A percentile compares a stretch with the other conserved stretches of the same genome.
phyloP scores from a whole-genome alignment of 2,888 invertebrate species.

The Tuta absoluta region DNA sequence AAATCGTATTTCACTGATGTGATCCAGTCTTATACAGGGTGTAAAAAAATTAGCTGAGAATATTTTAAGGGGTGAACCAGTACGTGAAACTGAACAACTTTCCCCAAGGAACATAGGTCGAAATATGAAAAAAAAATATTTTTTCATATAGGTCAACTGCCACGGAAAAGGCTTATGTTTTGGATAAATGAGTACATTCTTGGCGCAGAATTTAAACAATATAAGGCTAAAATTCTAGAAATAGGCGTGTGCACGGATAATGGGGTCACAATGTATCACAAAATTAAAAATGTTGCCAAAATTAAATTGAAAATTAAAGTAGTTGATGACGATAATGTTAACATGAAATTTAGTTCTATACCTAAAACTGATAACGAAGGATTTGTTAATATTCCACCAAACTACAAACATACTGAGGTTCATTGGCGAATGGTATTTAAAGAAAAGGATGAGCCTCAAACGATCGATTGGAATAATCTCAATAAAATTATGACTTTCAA shows the following conservation, averaged over 20 bases:
- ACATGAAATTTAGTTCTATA: neutral
- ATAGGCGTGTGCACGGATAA: slow-evolving; percentile 1
- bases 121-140: no score
- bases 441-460: neutral
- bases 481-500: neutral
- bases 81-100: no score
- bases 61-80: no score
- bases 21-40: no score
- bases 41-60: no score
- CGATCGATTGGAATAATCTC: neutral
- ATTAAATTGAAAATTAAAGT: neutral
- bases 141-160: neutral
- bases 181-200: slow-evolving; percentile 3
- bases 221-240: slow-evolving; percentile 2
- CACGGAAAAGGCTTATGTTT: neutral
- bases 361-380: neutral
- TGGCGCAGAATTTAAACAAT: neutral
- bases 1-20: neutral
- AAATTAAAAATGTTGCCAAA: neutral
- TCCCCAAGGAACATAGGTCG: no score
- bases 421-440: slow-evolving; percentile 8
- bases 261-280: neutral
- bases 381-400: neutral
- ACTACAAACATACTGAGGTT: neutral
- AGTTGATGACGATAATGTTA: neutral